Conservation (phyloP, 2,888 invertebrate species). For the Platerodrilus igneus region DNA sequence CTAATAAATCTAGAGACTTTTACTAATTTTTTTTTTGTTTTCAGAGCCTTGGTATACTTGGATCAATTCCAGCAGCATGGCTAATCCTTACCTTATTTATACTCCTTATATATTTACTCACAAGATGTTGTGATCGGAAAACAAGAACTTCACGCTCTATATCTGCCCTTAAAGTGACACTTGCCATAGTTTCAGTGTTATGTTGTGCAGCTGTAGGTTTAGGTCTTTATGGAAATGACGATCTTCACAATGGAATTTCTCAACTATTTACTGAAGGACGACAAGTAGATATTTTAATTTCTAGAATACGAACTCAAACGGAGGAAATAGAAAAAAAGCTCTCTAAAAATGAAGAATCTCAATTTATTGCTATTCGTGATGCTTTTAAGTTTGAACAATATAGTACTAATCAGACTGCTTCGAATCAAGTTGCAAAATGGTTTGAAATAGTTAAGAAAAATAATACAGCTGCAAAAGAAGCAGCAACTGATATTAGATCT, state of each 20-base stretch:
- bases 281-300: constrained; percentile 75
- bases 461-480: constrained; percentile 68
- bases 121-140: constrained; percentile 92
- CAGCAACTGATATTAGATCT: constrained; percentile 64
- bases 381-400: constrained; percentile 75
- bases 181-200: constrained; percentile 77
- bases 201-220: constrained; percentile 88
- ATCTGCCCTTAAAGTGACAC: constrained; percentile 76
- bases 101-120: constrained; percentile 86
- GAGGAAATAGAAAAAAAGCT: constrained; percentile 71
- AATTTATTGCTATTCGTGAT: constrained; percentile 68
- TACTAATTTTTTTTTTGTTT: constrained; percentile 42
- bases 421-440: constrained; percentile 65
- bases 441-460: constrained; percentile 68
- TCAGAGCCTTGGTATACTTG: constrained; percentile 89
- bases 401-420: constrained; percentile 71
- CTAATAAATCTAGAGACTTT: too few relatives aligned
- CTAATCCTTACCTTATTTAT: constrained; percentile 85
- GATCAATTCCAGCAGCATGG: constrained; percentile 90
- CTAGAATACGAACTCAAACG: constrained; percentile 78
- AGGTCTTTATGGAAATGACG: constrained; percentile 91
- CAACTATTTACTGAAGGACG: constrained; percentile 75
- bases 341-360: constrained; percentile 53
- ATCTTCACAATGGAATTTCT: constrained; percentile 84
- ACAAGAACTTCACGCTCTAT: constrained; percentile 85